Evolutionary conservation across 2,888 invertebrate genomes (phyloP).

Genomic region (Coenonympha glycerion): DNA sequence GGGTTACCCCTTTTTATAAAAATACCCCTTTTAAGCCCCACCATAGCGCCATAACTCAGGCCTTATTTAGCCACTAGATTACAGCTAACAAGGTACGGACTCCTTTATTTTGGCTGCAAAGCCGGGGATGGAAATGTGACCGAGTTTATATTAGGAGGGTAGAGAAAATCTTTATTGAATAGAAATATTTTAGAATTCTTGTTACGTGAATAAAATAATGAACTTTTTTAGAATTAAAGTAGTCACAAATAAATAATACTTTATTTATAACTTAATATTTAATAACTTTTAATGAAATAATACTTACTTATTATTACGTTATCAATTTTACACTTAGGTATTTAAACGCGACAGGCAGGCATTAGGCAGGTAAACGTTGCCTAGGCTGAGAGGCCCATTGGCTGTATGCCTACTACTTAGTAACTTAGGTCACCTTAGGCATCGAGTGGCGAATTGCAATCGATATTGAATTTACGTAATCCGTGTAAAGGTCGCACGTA

Average conservation of each 20-base stretch:
- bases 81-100: constrained; percentile 25
- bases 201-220: no score
- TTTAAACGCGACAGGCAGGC: no score
- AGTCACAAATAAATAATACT: no score
- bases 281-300: no score
- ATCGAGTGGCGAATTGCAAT: not conserved
- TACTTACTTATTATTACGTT: no score
- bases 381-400: no score
- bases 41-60: constrained; percentile 49
- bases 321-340: no score
- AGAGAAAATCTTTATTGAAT: not conserved
- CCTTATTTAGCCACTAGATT: constrained; percentile 61
- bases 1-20: constrained; percentile 53
- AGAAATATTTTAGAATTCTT: no score
- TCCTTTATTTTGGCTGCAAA: constrained; percentile 10
- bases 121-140: not conserved
- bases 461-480: constrained; percentile 8
- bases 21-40: constrained; percentile 56
- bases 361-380: no score
- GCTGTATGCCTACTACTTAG: not conserved
- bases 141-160: not conserved
- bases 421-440: not conserved
- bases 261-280: no score
- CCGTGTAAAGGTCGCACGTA: constrained; percentile 7
- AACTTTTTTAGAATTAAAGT: no score